These are phyloP conservation scores for Hylyphantes graminicola DNA, from an alignment of 1,140 invertebrate species.

Conservation along the genomic window DNA sequence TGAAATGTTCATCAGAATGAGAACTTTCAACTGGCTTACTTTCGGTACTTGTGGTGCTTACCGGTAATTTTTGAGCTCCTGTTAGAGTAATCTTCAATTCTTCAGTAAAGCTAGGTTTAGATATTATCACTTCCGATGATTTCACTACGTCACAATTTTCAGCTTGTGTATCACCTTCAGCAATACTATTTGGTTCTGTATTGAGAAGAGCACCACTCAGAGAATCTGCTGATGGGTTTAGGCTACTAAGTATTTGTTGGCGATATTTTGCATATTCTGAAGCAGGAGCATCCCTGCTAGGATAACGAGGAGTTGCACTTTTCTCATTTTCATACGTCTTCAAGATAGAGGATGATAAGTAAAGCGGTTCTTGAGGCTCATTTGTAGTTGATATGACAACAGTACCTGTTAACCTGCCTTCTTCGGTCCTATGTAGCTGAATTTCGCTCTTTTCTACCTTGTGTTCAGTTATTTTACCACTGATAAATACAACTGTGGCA, in stretches of 20 bases:
- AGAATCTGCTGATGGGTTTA: slow-evolving; percentile 15
- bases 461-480: slow-evolving; percentile 56
- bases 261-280: slow-evolving; percentile 58
- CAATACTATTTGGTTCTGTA: neutral
- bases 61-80: slow-evolving; percentile 45
- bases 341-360: slow-evolving; percentile 52
- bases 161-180: neutral
- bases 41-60: neutral
- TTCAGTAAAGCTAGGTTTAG: slow-evolving; percentile 19
- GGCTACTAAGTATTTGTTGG: slow-evolving; percentile 50
- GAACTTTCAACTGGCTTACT: neutral
- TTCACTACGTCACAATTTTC: neutral
- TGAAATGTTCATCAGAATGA: slow-evolving; percentile 72
- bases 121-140: neutral
- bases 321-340: slow-evolving; percentile 53
- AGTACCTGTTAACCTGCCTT: slow-evolving; percentile 52
- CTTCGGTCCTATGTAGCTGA: slow-evolving; percentile 54
- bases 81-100: slow-evolving; percentile 48
- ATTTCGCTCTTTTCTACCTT: slow-evolving; percentile 59
- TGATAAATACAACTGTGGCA: slow-evolving; percentile 57
- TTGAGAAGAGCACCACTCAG: slow-evolving; percentile 12
- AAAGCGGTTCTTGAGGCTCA: slow-evolving; percentile 48
- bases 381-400: slow-evolving; percentile 60
- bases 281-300: slow-evolving; percentile 56
- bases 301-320: slow-evolving; percentile 38